These are phyloP conservation scores for Leucoraja ocellata DNA, from an alignment of 2,797 vertebrate genomes.

Conservation along the genomic window DNA sequence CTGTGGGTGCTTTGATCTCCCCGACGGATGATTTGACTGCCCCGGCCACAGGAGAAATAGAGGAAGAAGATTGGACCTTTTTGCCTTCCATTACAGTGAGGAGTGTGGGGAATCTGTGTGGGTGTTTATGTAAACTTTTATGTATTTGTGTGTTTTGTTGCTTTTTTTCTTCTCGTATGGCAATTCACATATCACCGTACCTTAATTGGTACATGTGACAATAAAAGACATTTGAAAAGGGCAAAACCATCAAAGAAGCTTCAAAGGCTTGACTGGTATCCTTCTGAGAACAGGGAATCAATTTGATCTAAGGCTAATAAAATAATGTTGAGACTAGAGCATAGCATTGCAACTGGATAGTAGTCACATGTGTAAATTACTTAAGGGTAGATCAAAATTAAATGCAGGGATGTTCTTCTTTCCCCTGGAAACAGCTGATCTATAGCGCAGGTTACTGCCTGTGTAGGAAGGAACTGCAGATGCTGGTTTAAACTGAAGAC, in stretches of 20 bases:
- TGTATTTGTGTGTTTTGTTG: too few relatives aligned
- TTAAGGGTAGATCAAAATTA: background rate
- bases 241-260: background rate
- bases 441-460: background rate
- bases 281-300: background rate
- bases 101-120: too few relatives aligned
- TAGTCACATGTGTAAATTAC: background rate
- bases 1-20: too few relatives aligned
- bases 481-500: too few relatives aligned
- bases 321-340: background rate
- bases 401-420: background rate
- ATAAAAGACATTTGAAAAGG: background rate
- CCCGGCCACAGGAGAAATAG: too few relatives aligned
- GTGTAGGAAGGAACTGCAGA: background rate
- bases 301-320: background rate
- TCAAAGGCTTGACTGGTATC: background rate
- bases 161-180: too few relatives aligned
- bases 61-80: too few relatives aligned
- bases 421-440: background rate
- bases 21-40: too few relatives aligned
- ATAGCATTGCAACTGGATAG: background rate
- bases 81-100: too few relatives aligned
- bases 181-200: too few relatives aligned
- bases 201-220: too few relatives aligned
- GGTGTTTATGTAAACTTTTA: too few relatives aligned